Percentiles rank a stretch among this genome's conserved stretches.
These are phyloP conservation scores for Platanista minor DNA, from an alignment of 2,113 vertebrate genomes.

Conservation along the genomic window DNA sequence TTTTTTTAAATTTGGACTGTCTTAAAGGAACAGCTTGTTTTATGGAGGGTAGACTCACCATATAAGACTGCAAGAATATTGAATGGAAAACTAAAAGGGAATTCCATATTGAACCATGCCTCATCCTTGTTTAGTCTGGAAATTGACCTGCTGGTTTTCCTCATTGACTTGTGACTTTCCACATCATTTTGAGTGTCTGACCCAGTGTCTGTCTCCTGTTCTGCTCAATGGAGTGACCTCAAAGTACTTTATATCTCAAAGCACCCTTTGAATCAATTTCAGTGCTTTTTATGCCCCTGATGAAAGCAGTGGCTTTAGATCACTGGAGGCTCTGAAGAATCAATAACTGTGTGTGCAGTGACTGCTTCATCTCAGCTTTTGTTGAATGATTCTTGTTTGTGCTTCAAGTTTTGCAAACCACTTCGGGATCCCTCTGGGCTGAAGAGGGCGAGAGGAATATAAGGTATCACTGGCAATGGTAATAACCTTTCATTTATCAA, in stretches of 20 bases:
- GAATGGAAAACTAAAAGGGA: neutral
- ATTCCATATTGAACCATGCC: neutral
- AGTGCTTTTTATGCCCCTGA: neutral
- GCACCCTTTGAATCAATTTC: neutral
- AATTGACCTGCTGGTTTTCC: neutral
- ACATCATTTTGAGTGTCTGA: conserved; percentile 3
- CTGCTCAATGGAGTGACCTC: neutral
- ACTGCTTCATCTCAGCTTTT: conserved; percentile 24
- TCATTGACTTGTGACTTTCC: neutral
- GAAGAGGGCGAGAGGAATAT: conserved; percentile 22
- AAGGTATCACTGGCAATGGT: conserved; percentile 37
- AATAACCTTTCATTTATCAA: conserved; percentile 70
- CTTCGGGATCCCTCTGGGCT: conserved; percentile 45
- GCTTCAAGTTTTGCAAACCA: conserved; percentile 59
- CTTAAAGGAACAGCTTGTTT: neutral
- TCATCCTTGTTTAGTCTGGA: neutral
- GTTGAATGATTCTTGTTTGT: conserved; percentile 40
- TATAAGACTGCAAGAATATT: neutral
- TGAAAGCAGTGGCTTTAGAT: neutral
- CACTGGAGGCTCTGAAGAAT: neutral
- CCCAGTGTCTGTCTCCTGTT: neutral
- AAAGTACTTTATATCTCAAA: conserved; percentile 1
- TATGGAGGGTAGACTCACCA: neutral
- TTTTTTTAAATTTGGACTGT: neutral
- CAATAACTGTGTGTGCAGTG: neutral